These are phyloP conservation scores for Odontocolon sp. DNA, from an alignment of 2,888 invertebrate genomes.

Conservation along the genomic window DNA sequence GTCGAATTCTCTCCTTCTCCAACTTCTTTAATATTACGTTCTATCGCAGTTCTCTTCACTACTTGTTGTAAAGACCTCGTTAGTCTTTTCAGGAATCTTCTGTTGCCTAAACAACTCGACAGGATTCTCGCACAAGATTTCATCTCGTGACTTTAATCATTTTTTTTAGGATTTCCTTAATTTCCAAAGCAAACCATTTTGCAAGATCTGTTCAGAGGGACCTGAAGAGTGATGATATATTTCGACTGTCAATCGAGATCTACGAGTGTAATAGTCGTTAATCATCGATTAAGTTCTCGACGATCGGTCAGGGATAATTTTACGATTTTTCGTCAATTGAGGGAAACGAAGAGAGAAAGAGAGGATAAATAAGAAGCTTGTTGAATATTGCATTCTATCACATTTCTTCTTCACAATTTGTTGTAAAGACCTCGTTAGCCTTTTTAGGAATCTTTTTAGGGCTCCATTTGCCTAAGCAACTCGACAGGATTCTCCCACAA, in stretches of 20 bases:
- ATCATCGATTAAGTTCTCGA: slow-evolving; percentile 80
- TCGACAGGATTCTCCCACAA: slow-evolving; percentile 5
- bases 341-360: slow-evolving; percentile 57
- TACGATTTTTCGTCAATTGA: slow-evolving; percentile 78
- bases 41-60: not conserved
- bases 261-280: slow-evolving; percentile 70
- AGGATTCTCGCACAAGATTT: slow-evolving; percentile 9
- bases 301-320: slow-evolving; percentile 79
- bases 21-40: slow-evolving; percentile 15
- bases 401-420: not conserved
- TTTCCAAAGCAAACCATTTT: too few relatives aligned
- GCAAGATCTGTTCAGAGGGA: too few relatives aligned
- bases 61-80: slow-evolving; percentile 28
- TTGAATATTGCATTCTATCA: slow-evolving; percentile 1
- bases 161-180: not conserved
- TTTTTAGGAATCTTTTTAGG: slow-evolving; percentile 44
- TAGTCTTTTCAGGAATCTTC: slow-evolving; percentile 49
- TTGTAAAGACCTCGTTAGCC: slow-evolving; percentile 45
- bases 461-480: slow-evolving; percentile 38
- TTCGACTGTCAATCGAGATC: slow-evolving; percentile 15
- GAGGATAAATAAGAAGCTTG: too few relatives aligned
- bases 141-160: not conserved
- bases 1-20: slow-evolving; percentile 64
- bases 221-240: slow-evolving; percentile 11
- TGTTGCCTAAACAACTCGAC: slow-evolving; percentile 31